Percentiles rank a stretch among this genome's conserved stretches.
Evolutionary conservation across 2,888 invertebrate genomes (phyloP).

Genomic region (Barypeithes pellucidus): DNA sequence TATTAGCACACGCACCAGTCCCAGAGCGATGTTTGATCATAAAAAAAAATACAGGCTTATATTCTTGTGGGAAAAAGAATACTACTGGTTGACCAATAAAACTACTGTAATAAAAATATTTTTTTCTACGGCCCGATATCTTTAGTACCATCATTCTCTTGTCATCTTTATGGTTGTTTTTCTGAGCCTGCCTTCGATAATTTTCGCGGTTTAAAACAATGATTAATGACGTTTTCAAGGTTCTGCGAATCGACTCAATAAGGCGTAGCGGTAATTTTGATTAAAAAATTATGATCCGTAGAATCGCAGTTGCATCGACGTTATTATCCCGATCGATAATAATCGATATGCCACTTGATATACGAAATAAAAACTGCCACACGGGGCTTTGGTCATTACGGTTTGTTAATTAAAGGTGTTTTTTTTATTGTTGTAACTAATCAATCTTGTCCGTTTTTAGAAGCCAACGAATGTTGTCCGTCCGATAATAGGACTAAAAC

Average conservation of each 20-base stretch:
- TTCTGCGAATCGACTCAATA: slow-evolving; percentile 11
- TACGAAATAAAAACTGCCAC: background rate
- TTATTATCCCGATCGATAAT: slow-evolving; percentile 2
- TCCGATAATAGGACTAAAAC: slow-evolving; percentile 10
- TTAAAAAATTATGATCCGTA: slow-evolving; percentile 13
- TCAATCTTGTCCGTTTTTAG: slow-evolving; percentile 25
- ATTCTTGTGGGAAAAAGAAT: too few species aligned
- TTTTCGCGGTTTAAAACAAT: slow-evolving; percentile 16
- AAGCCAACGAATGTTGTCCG: background rate
- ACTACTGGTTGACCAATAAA: background rate
- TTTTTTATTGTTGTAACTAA: slow-evolving; percentile 32
- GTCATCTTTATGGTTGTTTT: background rate
- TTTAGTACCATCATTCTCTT: slow-evolving; percentile 7
- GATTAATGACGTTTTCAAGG: slow-evolving; percentile 17
- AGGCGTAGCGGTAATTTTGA: slow-evolving; percentile 17
- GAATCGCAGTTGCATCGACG: slow-evolving; percentile 1
- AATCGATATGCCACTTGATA: slow-evolving; percentile 11
- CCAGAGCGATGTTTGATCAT: too few species aligned
- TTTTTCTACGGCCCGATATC: background rate
- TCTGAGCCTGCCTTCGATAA: background rate
- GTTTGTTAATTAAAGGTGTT: slow-evolving; percentile 32
- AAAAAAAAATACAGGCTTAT: too few species aligned
- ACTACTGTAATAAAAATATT: background rate
- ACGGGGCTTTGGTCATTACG: slow-evolving; percentile 18
- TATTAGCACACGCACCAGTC: too few species aligned